phyloP scores from a whole-genome alignment of 2,797 vertebrate species.

The Hypotaenidia philippensis region DNA sequence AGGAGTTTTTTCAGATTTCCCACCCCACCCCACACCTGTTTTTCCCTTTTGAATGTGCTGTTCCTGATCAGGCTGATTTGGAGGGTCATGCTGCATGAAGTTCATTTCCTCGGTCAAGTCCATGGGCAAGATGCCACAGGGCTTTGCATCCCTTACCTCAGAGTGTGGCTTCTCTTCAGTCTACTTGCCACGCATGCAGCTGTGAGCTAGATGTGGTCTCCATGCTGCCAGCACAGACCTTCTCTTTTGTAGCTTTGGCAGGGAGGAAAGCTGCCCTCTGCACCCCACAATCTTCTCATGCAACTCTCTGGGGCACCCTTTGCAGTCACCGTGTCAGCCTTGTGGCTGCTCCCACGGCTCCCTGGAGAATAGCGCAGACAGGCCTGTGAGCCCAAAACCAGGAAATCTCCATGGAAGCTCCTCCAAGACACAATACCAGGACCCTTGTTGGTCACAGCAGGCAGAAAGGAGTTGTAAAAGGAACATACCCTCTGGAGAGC shows the following conservation, averaged over 20 bases:
- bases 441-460: background rate
- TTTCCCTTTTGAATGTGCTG: background rate
- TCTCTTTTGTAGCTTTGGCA: background rate
- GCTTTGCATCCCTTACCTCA: background rate
- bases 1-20: background rate
- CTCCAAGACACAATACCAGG: background rate
- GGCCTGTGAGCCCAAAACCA: accelerated
- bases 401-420: background rate
- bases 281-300: accelerated
- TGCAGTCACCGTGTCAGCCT: background rate
- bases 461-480: background rate
- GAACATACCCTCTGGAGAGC: background rate
- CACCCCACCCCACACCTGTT: background rate
- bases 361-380: accelerated
- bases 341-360: background rate
- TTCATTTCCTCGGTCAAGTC: background rate
- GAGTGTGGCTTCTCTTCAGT: background rate
- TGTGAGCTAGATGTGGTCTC: background rate
- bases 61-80: background rate
- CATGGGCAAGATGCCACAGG: accelerated
- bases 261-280: background rate
- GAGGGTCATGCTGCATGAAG: background rate
- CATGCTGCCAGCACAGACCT: background rate
- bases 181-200: accelerated
- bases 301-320: background rate